A percentile compares a stretch with the other conserved stretches of the same genome.
Evolutionary conservation across 1,140 invertebrate genomes (phyloP).

Genomic region (Teleopsis dalmanni): DNA sequence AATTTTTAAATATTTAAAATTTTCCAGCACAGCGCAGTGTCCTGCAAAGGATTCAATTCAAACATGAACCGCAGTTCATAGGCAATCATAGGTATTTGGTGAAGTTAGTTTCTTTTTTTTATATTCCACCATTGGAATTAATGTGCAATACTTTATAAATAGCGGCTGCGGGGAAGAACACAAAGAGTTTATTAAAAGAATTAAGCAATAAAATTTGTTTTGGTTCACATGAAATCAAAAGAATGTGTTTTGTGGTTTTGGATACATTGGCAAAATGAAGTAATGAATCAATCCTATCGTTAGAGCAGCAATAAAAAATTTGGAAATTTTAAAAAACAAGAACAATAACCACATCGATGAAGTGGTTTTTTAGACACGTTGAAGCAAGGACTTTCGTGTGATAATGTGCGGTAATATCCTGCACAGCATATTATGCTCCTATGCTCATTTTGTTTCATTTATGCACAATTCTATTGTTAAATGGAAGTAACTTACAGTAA

Average conservation of each 20-base stretch:
- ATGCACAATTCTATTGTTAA: no score
- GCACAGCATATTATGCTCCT: no score
- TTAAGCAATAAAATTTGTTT: slow-evolving; percentile 43
- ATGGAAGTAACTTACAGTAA: no score
- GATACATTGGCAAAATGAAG: slow-evolving; percentile 25
- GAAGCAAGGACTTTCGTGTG: no score
- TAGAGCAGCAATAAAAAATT: no score
- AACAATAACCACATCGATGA: no score
- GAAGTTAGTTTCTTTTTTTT: slow-evolving; percentile 3
- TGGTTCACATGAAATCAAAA: slow-evolving; percentile 39
- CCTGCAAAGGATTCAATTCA: not conserved
- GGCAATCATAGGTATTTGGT: no score
- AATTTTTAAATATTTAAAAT: slow-evolving; percentile 8
- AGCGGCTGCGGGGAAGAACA: not conserved
- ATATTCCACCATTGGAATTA: not conserved
- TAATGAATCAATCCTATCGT: slow-evolving; percentile 41
- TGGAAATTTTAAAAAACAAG: no score
- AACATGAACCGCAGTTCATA: not conserved
- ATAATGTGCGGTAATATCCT: no score
- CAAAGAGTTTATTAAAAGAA: slow-evolving; percentile 19
- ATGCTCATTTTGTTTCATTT: no score
- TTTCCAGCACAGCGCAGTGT: slow-evolving; percentile 8
- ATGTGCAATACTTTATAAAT: no score
- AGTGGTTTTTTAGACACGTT: no score
- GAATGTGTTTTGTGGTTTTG: slow-evolving; percentile 10